Base-by-base conservation (phyloP, 2,888 invertebrate genomes). In the Galerucella pusilla region DNA sequence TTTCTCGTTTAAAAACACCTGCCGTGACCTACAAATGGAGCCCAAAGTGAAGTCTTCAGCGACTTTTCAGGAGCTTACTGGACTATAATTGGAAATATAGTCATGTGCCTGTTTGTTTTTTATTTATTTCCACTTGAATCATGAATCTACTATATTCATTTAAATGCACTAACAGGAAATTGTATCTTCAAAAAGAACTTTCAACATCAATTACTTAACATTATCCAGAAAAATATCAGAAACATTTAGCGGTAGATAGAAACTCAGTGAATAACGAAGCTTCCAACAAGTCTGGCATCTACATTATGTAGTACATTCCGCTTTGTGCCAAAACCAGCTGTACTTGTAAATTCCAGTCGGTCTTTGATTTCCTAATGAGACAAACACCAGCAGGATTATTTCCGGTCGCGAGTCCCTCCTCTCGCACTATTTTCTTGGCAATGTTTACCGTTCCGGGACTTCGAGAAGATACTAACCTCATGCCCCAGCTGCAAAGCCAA, bases 351-450 rank as follows among this genome's bases (percentile, higher is more conserved):
- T 85, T 82, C 80, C 81, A 81, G 78, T 81, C 83, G 84, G 82
- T 85, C 84, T 85, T 85, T 85, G 85, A 85, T 85, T 86, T 84
- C 83, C 81, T 85, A 86, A 86, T 86, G 85, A 85, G 84, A 85
- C 85, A 85, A 85, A 85, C 83, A 85, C 80, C 81, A 81, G 77
- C 83, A 78, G 82, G 81, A 83, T 82, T 82, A 82, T 82, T 85
- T 85, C 84, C 84, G 83, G 83, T 83, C 81, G 80, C 80, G 81
- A 78, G 74, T 78, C 80, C 20, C 78, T 64, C 1, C 79, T 79
- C 67, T 76, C 73, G 77, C 72, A 68, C 79, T 80, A 77, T 83
- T 83, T 83, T 80, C 81, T 80, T 83, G 83, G 81, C 83, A 80
- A 80, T 82, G 82, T 82, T 81, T 81, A 80, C 83, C 80, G 79